Evolutionary conservation across 2,113 vertebrate genomes (phyloP).

Genomic region (Trogon melanurus): DNA sequence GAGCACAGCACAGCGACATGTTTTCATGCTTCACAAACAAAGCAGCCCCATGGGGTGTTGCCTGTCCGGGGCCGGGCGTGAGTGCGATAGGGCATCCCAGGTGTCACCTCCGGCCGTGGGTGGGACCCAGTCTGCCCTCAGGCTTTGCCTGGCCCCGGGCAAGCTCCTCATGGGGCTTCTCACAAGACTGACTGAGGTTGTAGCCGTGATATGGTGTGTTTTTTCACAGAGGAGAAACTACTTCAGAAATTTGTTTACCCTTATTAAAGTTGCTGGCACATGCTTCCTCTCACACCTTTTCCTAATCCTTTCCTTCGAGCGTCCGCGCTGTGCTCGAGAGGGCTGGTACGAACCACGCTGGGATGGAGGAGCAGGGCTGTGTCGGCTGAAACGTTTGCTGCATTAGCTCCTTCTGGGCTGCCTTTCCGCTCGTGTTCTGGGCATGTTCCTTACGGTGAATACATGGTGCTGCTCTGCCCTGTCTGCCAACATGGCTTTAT

Average conservation of each 20-base stretch:
- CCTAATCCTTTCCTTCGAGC: not conserved
- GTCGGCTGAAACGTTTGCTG: not conserved
- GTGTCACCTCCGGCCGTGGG: not conserved
- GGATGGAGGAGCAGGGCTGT: not conserved
- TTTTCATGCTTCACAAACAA: accelerated
- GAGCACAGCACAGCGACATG: accelerated
- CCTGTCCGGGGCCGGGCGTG: too few relatives aligned
- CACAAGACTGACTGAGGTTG: accelerated
- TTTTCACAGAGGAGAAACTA: not conserved
- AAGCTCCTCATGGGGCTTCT: not conserved
- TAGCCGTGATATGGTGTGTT: accelerated
- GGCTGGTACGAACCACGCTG: not conserved
- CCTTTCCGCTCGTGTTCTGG: not conserved
- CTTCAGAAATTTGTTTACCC: not conserved
- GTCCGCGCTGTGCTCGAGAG: accelerated
- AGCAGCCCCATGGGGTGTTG: too few relatives aligned
- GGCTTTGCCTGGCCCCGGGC: accelerated
- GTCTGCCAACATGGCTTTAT: not conserved
- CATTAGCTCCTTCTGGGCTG: not conserved
- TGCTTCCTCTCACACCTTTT: not conserved
- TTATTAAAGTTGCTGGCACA: not conserved
- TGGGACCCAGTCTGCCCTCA: too few relatives aligned
- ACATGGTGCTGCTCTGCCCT: not conserved
- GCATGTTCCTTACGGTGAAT: not conserved
- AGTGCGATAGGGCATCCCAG: not conserved